Base-by-base conservation (phyloP, 64 coral and sea anemone genomes). In the Dendrophyllia cribrosa region DNA sequence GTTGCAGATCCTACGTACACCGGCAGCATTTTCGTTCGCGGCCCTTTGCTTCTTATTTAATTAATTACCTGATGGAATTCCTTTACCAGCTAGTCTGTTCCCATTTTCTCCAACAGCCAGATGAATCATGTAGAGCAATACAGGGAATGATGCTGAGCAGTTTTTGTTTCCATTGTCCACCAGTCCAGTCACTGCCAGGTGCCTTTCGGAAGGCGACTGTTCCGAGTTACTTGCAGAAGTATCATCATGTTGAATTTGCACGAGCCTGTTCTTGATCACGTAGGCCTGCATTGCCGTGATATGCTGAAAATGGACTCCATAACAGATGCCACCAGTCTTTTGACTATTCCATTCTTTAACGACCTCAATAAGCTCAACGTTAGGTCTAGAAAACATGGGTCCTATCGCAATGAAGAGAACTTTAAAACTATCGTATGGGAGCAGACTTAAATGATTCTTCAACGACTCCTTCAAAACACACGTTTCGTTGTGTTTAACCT, bases 71-170 rank as follows among this genome's bases (percentile, higher is more conserved):
- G 97, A 93, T 17, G 94, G 83, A 75, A 98, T 90, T 70, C 94
- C 91, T 76, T 98, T 96, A 7, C 94, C 91, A 80, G 97, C 77
- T n/a, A 96, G 88, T 60, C 97, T 87, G 51, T 98, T 89, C 3
- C 97, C 97, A 70, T 98, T 98, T 63, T 98, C 97, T 25, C 97
- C 97, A 85, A 93, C 81, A 52, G 97, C 91, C 22, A 98, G 79
- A 62, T 98, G 97, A 52, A 98, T 96, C 64, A 98, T 90, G 44
- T 98, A 98, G 19, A 98, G 48, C 50, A 98, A 74, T 7, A 98
- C 94, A 47, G 97, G 94, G 62, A 96, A 94, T 53, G 97, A 72
- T 3, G 82, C 71, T 13, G 78, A 67, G 9, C 88, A 92, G 60
- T 93, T 93, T 22, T 23, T 87, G 59, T 88, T 85, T 22, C 74